Base-by-base conservation (phyloP, 2,797 vertebrate species). In the Poecile montanus region DNA sequence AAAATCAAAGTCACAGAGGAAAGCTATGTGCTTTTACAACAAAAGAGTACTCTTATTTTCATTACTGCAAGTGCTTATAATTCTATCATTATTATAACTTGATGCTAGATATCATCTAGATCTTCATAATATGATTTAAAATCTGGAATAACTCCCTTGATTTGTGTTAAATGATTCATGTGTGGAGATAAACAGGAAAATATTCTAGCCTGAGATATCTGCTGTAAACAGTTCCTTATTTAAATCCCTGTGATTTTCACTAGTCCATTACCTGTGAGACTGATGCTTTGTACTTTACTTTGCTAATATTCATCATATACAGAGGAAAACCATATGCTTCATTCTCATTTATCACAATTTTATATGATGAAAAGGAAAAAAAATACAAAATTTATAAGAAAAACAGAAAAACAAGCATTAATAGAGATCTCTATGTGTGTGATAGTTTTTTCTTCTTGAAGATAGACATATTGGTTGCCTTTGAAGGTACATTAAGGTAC, bases 401-500 rank as follows among this genome's bases (percentile, higher is more conserved):
- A 88, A 91, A 84, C 32, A 86, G 45, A 74, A 88, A 91, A 38
- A 2, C 13, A 79, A 86, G 50, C n/a, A 68, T 53, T 78, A 90
- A 32, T 27, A 67, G 54, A 67, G 23, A 32, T 44, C 9, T 78
- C 81, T 48, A 34, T 56, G 10, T 25, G 4, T 34, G 20, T 45
- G 30, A 75, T 48, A 27, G 47, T 13, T 45, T 79, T 83, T 72
- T 58, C 45, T 63, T n/a, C 58, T 48, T 36, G 27, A 85, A 65
- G 23, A 38, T 20, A 75, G 19, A 48, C 13, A 80, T 44, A 13
- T 30, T 62, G 20, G 38, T 36, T 95, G 73, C 62, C 63, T 96
- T 94, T 91, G 92, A 93, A 96, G 29, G 53, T 66, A 45, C 86
- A 84, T 96, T 87, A 93, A 84, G 40, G 42, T 44, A 36, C 12